These are phyloP conservation scores for Leucopsar rothschildi DNA, from an alignment of 2,113 vertebrate species.

Conservation along the genomic window DNA sequence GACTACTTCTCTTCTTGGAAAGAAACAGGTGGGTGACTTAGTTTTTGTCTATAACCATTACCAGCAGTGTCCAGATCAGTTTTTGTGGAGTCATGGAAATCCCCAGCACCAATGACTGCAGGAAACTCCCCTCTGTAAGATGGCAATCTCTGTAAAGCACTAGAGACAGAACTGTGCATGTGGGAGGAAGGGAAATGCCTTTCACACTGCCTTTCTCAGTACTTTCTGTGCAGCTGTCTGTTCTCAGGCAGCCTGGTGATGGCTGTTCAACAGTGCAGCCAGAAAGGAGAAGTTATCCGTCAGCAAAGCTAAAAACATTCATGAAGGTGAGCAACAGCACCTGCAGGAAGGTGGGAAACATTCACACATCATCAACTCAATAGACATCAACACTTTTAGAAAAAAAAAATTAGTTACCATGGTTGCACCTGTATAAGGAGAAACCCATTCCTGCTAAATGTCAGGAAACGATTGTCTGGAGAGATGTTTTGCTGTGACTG, in stretches of 20 bases:
- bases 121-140: not conserved
- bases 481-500: not conserved
- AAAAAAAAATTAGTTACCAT: not conserved
- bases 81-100: not conserved
- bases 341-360: not conserved
- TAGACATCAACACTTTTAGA: not conserved
- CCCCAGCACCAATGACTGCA: not conserved
- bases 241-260: not conserved
- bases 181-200: not conserved
- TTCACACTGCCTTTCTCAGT: not conserved
- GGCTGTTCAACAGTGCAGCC: not conserved
- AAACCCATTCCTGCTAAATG: not conserved
- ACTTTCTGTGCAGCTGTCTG: fast-evolving
- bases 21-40: not conserved
- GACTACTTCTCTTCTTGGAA: not conserved
- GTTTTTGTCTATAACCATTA: not conserved
- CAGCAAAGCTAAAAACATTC: not conserved
- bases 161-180: not conserved
- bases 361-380: not conserved
- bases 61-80: not conserved
- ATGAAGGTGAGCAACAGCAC: not conserved
- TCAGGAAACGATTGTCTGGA: not conserved
- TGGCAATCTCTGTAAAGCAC: not conserved
- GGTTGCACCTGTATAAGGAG: not conserved
- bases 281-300: not conserved